Percentiles rank a stretch among this genome's conserved stretches.
Conservation (phyloP, 2,113 vertebrate species). For the Euleptes europaea region DNA sequence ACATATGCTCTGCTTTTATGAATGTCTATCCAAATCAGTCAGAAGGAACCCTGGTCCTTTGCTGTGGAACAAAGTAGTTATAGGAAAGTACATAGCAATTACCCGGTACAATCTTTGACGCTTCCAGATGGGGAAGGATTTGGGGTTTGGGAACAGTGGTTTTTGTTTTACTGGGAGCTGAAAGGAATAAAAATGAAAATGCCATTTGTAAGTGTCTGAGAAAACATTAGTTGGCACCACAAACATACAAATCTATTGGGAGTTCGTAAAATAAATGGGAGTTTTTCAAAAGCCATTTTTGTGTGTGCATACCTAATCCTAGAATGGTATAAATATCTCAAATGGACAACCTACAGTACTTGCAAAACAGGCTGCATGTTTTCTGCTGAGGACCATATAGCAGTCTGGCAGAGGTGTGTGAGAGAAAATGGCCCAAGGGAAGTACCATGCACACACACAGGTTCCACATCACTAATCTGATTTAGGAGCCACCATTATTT, state of each 20-base stretch:
- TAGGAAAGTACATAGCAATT: slow-evolving; percentile 36
- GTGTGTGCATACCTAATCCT: background rate
- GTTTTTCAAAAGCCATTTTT: background rate
- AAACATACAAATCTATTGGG: background rate
- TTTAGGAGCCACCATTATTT: too few relatives aligned
- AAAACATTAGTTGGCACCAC: background rate
- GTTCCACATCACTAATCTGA: too few relatives aligned
- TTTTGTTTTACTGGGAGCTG: slow-evolving; percentile 53
- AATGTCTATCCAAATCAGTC: background rate
- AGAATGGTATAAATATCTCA: background rate
- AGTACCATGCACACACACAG: too few relatives aligned
- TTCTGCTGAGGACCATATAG: too few relatives aligned
- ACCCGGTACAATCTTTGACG: slow-evolving; percentile 36
- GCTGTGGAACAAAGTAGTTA: slow-evolving; percentile 11
- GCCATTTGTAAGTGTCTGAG: fast-evolving
- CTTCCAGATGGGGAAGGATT: slow-evolving; percentile 44
- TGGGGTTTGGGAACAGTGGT: slow-evolving; percentile 56
- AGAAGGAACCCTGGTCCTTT: slow-evolving; percentile 25
- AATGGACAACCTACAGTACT: background rate
- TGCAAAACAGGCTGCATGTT: background rate
- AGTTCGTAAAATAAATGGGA: background rate
- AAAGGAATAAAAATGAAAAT: slow-evolving; percentile 44
- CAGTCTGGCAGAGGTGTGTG: too few relatives aligned
- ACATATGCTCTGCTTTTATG: slow-evolving; percentile 16
- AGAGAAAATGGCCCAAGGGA: too few relatives aligned